These are phyloP conservation scores for Hesperophylax magnus DNA, from an alignment of 1,140 invertebrate species.

Conservation along the genomic window DNA sequence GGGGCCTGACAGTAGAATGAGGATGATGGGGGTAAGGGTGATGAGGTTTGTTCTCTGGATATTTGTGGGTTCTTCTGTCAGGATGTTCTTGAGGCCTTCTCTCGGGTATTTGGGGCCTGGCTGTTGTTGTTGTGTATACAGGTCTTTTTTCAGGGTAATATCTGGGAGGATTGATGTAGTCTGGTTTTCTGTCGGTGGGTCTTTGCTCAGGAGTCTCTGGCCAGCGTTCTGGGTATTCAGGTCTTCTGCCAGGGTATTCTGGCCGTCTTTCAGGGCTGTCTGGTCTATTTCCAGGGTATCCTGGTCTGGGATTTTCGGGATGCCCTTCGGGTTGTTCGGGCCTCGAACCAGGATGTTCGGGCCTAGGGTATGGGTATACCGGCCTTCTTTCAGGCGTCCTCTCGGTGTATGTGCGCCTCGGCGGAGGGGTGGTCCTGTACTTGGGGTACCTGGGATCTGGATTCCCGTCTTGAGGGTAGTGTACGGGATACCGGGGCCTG, in stretches of 20 bases:
- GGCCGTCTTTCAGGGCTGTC: slow-evolving; percentile 24
- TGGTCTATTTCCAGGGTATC: slow-evolving; percentile 14
- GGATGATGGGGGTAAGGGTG: slow-evolving; percentile 56
- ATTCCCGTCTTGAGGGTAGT: slow-evolving; percentile 40
- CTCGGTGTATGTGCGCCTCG: slow-evolving; percentile 60
- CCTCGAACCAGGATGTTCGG: slow-evolving; percentile 19
- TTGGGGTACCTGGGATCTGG: slow-evolving; percentile 32
- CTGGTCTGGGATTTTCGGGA: not conserved
- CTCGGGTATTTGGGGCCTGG: slow-evolving; percentile 33
- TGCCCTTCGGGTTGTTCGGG: not conserved
- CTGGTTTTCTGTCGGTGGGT: slow-evolving; percentile 37
- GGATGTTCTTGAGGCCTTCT: slow-evolving; percentile 30
- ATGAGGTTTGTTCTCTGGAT: slow-evolving; percentile 50
- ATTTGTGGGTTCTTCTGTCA: slow-evolving; percentile 38
- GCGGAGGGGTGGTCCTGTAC: slow-evolving; percentile 9
- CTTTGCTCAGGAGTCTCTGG: slow-evolving; percentile 41
- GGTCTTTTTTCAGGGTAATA: slow-evolving; percentile 17
- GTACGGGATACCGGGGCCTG: slow-evolving; percentile 49
- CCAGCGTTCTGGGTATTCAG: slow-evolving; percentile 34
- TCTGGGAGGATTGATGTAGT: slow-evolving; percentile 6
- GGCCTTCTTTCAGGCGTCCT: slow-evolving; percentile 52
- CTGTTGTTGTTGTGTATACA: not conserved
- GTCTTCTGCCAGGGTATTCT: slow-evolving; percentile 30
- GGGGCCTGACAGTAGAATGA: slow-evolving; percentile 40
- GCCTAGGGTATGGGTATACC: not conserved